These are phyloP conservation scores for Sebastes oblongus DNA, from an alignment of 2,797 vertebrate genomes.

Conservation along the genomic window DNA sequence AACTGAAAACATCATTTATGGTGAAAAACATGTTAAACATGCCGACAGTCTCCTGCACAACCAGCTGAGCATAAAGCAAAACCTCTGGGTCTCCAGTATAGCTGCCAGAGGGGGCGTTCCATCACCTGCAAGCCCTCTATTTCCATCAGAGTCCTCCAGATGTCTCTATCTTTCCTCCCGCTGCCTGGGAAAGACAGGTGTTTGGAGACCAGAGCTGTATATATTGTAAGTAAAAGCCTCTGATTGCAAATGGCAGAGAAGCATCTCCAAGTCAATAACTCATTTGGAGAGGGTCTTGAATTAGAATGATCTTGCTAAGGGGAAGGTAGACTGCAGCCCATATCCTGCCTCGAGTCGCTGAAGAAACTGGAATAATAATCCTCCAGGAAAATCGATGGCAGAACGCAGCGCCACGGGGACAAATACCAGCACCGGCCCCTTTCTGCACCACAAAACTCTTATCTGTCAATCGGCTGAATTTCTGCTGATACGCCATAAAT, in stretches of 20 bases:
- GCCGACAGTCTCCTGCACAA: not conserved
- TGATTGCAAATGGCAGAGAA: conserved; percentile 60
- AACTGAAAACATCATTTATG: not conserved
- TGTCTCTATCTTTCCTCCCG: conserved; percentile 9
- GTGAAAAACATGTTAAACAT: not conserved
- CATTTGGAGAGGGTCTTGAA: conserved; percentile 80
- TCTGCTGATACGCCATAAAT: conserved; percentile 75
- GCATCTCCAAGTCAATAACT: conserved; percentile 79
- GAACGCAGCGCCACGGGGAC: conserved; percentile 49
- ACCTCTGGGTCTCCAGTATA: not conserved
- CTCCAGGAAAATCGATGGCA: conserved; percentile 75
- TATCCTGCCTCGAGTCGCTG: conserved; percentile 56
- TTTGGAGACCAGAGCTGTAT: conserved; percentile 22
- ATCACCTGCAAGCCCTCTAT: not conserved
- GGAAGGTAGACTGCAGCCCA: conserved; percentile 68
- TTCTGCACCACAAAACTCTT: conserved; percentile 34
- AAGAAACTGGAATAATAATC: conserved; percentile 79
- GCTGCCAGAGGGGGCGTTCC: not conserved
- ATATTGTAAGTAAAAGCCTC: conserved; percentile 48
- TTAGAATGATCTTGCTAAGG: conserved; percentile 80
- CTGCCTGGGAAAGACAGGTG: conserved; percentile 33
- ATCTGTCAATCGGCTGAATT: conserved; percentile 61
- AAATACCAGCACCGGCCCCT: conserved; percentile 35
- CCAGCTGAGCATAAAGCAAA: no score
- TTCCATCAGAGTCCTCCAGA: conserved; percentile 8